These are phyloP conservation scores for Lutjanus argentimaculatus DNA, from an alignment of 2,797 vertebrate species.

Conservation along the genomic window DNA sequence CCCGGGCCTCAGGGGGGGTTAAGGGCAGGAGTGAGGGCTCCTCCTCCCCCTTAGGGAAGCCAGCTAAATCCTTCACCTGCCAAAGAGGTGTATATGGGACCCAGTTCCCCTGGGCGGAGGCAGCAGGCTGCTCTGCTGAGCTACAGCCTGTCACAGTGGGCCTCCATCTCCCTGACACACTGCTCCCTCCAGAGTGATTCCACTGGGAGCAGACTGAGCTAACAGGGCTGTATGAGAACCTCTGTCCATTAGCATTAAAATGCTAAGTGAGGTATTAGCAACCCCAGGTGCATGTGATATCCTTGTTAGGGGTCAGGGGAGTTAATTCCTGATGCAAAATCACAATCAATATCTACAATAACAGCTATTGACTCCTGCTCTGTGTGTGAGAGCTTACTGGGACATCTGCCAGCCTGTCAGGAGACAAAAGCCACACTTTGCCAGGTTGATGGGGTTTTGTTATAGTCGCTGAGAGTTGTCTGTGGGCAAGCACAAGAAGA, in stretches of 20 bases:
- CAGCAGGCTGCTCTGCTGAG: slow-evolving; percentile 42
- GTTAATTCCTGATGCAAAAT: slow-evolving; percentile 63
- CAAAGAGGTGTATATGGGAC: slow-evolving; percentile 73
- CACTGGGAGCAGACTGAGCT: slow-evolving; percentile 51
- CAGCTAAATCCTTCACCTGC: slow-evolving; percentile 74
- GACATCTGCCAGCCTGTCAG: slow-evolving; percentile 57
- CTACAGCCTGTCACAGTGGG: slow-evolving; percentile 67
- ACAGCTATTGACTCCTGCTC: slow-evolving; percentile 52
- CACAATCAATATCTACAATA: slow-evolving; percentile 69
- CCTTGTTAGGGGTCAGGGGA: slow-evolving; percentile 57
- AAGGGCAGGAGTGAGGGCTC: slow-evolving; percentile 40
- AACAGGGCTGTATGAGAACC: slow-evolving; percentile 41
- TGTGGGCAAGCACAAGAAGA: background rate
- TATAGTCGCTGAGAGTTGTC: slow-evolving; percentile 7
- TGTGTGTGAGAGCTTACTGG: slow-evolving; percentile 36
- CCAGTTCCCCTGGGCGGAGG: slow-evolving; percentile 66
- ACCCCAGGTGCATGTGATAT: slow-evolving; percentile 50
- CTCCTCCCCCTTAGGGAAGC: slow-evolving; percentile 49
- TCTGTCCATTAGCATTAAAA: slow-evolving; percentile 66
- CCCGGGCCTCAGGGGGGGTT: slow-evolving; percentile 59
- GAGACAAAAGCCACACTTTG: slow-evolving; percentile 42
- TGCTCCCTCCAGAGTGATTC: slow-evolving; percentile 50
- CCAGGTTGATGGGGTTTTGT: slow-evolving; percentile 28
- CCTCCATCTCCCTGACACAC: slow-evolving; percentile 58
- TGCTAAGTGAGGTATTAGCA: slow-evolving; percentile 58